Percentiles rank a stretch among this genome's conserved stretches.
These are phyloP conservation scores for Caradrina kadenii DNA, from an alignment of 2,888 invertebrate species.

Conservation along the genomic window DNA sequence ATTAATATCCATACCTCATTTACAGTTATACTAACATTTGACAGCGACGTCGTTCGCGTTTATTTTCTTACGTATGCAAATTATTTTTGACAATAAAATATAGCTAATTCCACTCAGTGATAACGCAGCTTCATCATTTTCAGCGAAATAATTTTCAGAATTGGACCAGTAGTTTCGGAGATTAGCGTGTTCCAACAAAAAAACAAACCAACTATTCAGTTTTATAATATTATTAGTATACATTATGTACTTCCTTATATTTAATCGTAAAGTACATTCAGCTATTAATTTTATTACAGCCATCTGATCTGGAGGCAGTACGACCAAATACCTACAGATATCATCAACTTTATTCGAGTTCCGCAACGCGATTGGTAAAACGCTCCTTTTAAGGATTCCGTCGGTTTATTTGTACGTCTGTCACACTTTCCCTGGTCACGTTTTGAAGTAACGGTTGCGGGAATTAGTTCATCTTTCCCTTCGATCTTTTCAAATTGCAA, in stretches of 20 bases:
- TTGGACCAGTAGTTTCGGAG: too few relatives aligned
- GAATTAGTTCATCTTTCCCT: conserved; percentile 47
- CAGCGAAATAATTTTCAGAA: too few relatives aligned
- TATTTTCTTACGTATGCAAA: too few relatives aligned
- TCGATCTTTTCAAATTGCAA: conserved; percentile 29
- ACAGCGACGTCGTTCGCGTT: too few relatives aligned
- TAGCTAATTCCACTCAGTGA: too few relatives aligned
- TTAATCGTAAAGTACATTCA: conserved; percentile 11
- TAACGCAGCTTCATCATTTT: too few relatives aligned
- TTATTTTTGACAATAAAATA: too few relatives aligned
- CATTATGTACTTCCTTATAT: not conserved
- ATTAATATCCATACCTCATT: too few relatives aligned
- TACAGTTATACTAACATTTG: too few relatives aligned
- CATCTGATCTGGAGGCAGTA: conserved; percentile 39
- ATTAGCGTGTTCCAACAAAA: too few relatives aligned
- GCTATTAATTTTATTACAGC: conserved; percentile 45
- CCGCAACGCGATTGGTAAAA: conserved; percentile 59
- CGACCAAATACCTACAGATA: conserved; percentile 45
- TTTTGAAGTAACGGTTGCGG: conserved; percentile 47
- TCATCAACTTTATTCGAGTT: conserved; percentile 57
- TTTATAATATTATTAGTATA: conserved; percentile 1
- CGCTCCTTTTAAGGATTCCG: conserved; percentile 53
- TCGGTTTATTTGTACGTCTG: conserved; percentile 50
- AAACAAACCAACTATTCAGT: too few relatives aligned
- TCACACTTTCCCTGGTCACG: conserved; percentile 59